Base-by-base conservation (phyloP, 2,113 vertebrate genomes). In the Boleophthalmus pectinirostris region DNA sequence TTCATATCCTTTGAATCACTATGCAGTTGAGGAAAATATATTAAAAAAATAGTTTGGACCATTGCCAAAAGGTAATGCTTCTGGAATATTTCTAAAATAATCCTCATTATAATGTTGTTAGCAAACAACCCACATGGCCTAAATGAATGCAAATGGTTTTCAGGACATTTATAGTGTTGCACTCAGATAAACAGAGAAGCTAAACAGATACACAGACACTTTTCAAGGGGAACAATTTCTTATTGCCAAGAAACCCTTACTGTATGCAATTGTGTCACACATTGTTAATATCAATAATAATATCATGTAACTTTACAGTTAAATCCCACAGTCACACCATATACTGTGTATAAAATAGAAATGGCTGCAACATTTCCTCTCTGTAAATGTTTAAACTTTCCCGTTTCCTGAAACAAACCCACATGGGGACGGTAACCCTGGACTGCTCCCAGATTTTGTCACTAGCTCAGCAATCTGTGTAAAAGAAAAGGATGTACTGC, bases 41-140 rank as follows among this genome's bases (percentile, higher is more conserved):
- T 21, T 18, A 53, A 9, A 58, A 25, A 14, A 24, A 57, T 11
- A 21, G 25, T 61, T 33, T 78, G 81, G 71, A 82, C 67, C 13
- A n/a, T n/a, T 46, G 15, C 56, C 58, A 73, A 68, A 23, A 58
- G 76, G 64, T 69, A 5, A 80, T 75, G 65, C 71, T 29, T 69
- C 33, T 33, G 25, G 43, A 54, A 74, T 78, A 65, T 80, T 63
- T 74, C 20, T 38, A 25, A 64, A 67, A 70, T 24, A 45, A 72
- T 57, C 38, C 51, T 60, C n/a, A 43, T 25, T 46, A 70, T 61
- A 33, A 58, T 14, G 21, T 25, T 25, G 56, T 58, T 58, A 14
- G 56, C 23, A 58, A 58, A 24, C 25, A 61, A 61, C 14, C 16
- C 24, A 18, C 15, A 29, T 20, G 58, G 58, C 15, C 15, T 61